Evolutionary conservation across 2,888 invertebrate species (phyloP), one percentile per base, ranked within the genome.

Genomic region (Rotaria sp.): DNA sequence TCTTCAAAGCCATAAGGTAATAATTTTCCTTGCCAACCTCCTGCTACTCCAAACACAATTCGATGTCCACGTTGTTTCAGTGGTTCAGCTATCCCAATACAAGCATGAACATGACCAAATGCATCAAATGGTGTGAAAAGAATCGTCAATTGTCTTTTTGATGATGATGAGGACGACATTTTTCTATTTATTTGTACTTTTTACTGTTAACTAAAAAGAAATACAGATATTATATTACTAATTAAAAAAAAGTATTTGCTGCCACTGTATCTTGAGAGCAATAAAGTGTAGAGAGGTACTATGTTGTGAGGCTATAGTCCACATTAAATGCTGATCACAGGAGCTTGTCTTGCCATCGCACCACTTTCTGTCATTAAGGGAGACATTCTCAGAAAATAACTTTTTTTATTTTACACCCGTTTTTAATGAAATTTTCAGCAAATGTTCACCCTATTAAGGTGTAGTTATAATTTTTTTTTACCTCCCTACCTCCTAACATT

Each of bases 1-100:
- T 67, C 59, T 67, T 67, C 59, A 67, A 67, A 67, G 11, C 59
- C 59, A 67, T 67, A 67, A 67, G 59, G 59, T 35, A 30, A 67
- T 67, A 67, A 30, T 67, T 67, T 67, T 30, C 59, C 59, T 67
- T 35, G 35, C 59, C 59, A 67, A 30, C 59, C 59, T 30, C 35
- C 10, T 67, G 59, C 35, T 67, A 67, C n/a, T 67, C 59, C 59
- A 67, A 67, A 67, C 11, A 67, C 59, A 67, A 67, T 67, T 67
- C 59, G 59, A 67, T 67, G 59, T 35, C 59, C 59, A 67, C 30
- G 30, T 67, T 67, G 7, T 67, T 67, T 67, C 21, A 67, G n/a
- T 35, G n/a, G 30, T 67, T 67, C 30, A 18, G 59, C 59, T 30
- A 67, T 67, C 11, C 59, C 59, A 67, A 67, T 67, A 67, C 30